Evolutionary conservation across 2,888 invertebrate species (phyloP).

Genomic region (Exocentrus adspersus): DNA sequence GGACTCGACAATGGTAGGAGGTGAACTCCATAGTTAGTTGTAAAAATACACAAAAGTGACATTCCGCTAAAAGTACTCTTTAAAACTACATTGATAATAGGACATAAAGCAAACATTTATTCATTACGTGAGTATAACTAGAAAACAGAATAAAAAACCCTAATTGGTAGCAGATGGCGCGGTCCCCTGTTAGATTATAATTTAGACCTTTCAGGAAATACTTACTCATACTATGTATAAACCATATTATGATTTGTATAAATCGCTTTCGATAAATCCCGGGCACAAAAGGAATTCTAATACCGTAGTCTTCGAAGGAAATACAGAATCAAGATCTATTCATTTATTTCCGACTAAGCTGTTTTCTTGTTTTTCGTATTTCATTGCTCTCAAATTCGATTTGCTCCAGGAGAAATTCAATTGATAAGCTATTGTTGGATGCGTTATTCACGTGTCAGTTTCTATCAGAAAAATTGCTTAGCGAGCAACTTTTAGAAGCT

Average conservation of each 20-base stretch:
- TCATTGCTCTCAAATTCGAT: constrained; percentile 18
- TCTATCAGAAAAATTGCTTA: constrained; percentile 18
- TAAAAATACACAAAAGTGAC: not conserved
- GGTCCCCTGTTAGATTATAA: not conserved
- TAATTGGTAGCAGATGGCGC: not conserved
- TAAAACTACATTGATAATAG: not conserved
- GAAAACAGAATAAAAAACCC: not conserved
- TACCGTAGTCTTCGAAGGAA: constrained; percentile 8
- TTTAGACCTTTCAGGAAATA: not conserved
- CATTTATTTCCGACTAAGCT: constrained; percentile 18
- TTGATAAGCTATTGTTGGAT: constrained; percentile 16
- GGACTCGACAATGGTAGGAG: not conserved
- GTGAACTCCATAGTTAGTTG: not conserved
- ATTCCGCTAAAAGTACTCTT: not conserved
- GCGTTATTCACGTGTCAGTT: constrained; percentile 19
- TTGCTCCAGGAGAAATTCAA: constrained; percentile 17
- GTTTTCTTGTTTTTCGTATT: constrained; percentile 22
- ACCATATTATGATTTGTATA: constrained; percentile 8
- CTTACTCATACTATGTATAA: not conserved
- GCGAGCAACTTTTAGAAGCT: constrained; percentile 4
- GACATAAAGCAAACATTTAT: not conserved
- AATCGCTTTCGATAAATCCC: constrained; percentile 15
- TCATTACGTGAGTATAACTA: not conserved
- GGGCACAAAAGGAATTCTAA: constrained; percentile 15
- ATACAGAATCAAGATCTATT: constrained; percentile 18